Conservation (phyloP, 2,797 vertebrate species). For the Hozukius guyotensis region DNA sequence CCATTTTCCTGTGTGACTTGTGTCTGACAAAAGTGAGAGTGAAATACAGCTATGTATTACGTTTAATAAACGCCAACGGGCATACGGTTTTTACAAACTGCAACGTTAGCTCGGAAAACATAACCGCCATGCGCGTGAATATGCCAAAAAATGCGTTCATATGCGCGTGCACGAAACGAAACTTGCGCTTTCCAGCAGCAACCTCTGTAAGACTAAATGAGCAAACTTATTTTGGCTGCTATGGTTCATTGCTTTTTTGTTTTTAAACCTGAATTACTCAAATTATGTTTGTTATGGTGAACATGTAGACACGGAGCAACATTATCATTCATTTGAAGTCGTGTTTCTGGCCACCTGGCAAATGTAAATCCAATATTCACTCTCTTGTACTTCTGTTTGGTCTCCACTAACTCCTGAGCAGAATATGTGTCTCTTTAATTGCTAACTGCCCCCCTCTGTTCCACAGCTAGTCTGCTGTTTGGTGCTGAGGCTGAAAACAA, state of each 20-base stretch:
- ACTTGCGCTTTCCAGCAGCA: too few species aligned
- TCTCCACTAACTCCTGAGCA: not conserved
- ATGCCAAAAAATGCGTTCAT: too few species aligned
- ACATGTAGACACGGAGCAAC: not conserved
- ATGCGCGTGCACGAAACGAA: too few species aligned
- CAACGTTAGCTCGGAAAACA: too few species aligned
- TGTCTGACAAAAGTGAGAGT: too few species aligned
- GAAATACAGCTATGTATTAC: too few species aligned
- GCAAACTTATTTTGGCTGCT: not conserved
- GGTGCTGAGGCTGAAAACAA: slow-evolving; percentile 8
- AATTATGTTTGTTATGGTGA: not conserved
- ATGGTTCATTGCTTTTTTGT: not conserved
- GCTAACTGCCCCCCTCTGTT: not conserved
- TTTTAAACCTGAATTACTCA: not conserved
- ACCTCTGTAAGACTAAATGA: not conserved
- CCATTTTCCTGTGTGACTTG: too few species aligned
- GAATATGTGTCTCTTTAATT: not conserved
- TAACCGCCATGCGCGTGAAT: too few species aligned
- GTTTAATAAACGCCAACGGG: too few species aligned
- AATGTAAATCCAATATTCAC: not conserved
- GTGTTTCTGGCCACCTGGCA: not conserved
- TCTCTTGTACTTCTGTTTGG: not conserved
- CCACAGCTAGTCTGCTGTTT: not conserved
- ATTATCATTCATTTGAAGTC: not conserved
- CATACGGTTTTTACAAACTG: too few species aligned